Percentiles rank a stretch among this genome's conserved stretches.
Conservation (phyloP, 2,888 invertebrate species). For the Chrysopilus asiliformis region DNA sequence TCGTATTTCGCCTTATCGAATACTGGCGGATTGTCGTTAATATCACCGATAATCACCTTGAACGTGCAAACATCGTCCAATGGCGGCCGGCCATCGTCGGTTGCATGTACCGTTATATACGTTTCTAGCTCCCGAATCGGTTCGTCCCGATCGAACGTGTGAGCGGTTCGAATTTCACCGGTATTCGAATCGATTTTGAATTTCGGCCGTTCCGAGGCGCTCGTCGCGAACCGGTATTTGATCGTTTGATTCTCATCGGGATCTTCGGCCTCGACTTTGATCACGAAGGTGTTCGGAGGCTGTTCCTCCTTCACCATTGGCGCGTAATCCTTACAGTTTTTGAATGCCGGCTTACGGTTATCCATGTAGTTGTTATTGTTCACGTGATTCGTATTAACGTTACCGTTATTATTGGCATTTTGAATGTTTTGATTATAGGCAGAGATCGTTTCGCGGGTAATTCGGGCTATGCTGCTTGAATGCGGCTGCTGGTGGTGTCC, state of each 20-base stretch:
- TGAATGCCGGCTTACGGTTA: slow-evolving; percentile 80
- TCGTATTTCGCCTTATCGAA: slow-evolving; percentile 43
- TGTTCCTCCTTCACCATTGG: slow-evolving; percentile 71
- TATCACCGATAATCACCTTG: slow-evolving; percentile 77
- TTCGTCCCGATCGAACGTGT: slow-evolving; percentile 81
- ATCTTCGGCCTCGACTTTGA: slow-evolving; percentile 37
- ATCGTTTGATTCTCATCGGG: slow-evolving; percentile 65
- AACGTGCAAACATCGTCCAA: slow-evolving; percentile 89
- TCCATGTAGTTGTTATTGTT: too few species aligned
- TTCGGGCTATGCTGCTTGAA: too few species aligned
- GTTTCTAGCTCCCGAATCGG: slow-evolving; percentile 69
- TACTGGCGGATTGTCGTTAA: slow-evolving; percentile 69
- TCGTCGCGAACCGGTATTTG: slow-evolving; percentile 68
- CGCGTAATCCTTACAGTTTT: slow-evolving; percentile 67
- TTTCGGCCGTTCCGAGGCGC: slow-evolving; percentile 57
- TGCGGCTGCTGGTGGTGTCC: too few species aligned
- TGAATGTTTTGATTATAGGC: too few species aligned
- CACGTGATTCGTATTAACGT: too few species aligned
- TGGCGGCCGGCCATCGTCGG: slow-evolving; percentile 82
- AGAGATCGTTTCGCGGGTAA: too few species aligned
- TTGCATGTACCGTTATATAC: slow-evolving; percentile 79
- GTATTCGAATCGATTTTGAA: slow-evolving; percentile 66
- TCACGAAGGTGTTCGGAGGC: slow-evolving; percentile 56
- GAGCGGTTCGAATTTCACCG: slow-evolving; percentile 62
- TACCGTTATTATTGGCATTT: too few species aligned